Evolutionary conservation across 2,113 vertebrate genomes (phyloP).

Genomic region (Piaya cayana): DNA sequence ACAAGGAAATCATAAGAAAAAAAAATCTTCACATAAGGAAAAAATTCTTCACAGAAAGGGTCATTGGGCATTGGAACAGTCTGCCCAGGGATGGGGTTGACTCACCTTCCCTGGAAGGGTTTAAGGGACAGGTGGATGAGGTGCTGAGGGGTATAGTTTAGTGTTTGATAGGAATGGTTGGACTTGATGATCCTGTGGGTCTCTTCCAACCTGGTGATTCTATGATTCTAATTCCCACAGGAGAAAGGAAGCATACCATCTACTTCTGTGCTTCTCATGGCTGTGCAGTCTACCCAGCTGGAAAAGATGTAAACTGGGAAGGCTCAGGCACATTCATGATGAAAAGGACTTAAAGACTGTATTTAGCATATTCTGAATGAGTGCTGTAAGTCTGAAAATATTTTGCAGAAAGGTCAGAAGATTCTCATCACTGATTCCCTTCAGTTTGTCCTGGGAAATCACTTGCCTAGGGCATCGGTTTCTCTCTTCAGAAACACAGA

Average conservation of each 20-base stretch:
- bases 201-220: no score
- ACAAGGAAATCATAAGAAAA: no score
- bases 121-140: no score
- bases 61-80: no score
- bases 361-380: background rate
- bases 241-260: background rate
- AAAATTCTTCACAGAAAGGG: no score
- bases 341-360: background rate
- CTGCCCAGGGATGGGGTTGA: no score
- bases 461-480: background rate
- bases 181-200: no score
- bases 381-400: background rate
- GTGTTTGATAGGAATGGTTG: no score
- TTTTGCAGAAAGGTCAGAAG: background rate
- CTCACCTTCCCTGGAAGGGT: no score
- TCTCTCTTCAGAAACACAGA: background rate
- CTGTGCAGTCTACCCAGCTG: background rate
- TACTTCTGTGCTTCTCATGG: background rate
- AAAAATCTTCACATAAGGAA: no score
- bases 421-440: background rate
- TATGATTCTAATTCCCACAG: no score
- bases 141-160: no score
- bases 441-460: background rate
- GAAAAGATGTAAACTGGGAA: background rate
- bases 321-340: background rate